Percentiles rank a stretch among this genome's conserved stretches.
These are phyloP conservation scores for Nematostella vectensis DNA, from an alignment of 92 coral and sea anemone species.

Conservation along the genomic window DNA sequence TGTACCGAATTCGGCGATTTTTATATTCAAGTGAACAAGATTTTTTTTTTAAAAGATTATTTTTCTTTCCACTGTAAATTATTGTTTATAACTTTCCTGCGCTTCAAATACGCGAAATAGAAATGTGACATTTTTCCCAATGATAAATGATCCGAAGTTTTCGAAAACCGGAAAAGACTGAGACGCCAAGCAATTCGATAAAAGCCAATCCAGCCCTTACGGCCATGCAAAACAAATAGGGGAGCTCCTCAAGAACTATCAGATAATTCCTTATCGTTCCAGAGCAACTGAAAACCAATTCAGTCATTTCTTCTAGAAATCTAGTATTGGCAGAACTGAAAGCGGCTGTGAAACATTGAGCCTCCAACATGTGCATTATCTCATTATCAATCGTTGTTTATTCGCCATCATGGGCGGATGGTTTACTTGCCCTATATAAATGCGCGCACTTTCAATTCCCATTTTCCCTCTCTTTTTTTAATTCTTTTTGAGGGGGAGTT, in stretches of 20 bases:
- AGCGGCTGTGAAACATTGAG: too few species aligned
- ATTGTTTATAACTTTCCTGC: background rate
- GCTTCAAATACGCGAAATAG: background rate
- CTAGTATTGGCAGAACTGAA: too few species aligned
- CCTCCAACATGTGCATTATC: too few species aligned
- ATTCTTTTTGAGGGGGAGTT: too few species aligned
- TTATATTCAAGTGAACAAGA: background rate
- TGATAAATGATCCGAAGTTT: slow-evolving; percentile 6
- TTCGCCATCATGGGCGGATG: too few species aligned
- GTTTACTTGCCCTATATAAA: too few species aligned
- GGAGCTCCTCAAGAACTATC: background rate
- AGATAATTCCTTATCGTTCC: slow-evolving; percentile 3
- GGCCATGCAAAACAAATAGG: slow-evolving; percentile 1
- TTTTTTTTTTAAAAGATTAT: background rate
- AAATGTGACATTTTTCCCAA: background rate
- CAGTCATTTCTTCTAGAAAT: background rate
- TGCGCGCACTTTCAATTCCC: too few species aligned
- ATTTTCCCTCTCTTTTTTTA: too few species aligned
- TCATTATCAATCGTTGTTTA: too few species aligned
- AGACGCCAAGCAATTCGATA: slow-evolving; percentile 1
- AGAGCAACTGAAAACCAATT: background rate
- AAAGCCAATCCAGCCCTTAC: background rate
- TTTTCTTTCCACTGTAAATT: background rate
- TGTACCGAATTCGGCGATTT: too few species aligned
- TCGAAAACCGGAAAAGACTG: background rate